A percentile compares a stretch with the other conserved stretches of the same genome.
phyloP scores from a whole-genome alignment of 2,113 vertebrate genomes.

The Mormyrus lacerda region DNA sequence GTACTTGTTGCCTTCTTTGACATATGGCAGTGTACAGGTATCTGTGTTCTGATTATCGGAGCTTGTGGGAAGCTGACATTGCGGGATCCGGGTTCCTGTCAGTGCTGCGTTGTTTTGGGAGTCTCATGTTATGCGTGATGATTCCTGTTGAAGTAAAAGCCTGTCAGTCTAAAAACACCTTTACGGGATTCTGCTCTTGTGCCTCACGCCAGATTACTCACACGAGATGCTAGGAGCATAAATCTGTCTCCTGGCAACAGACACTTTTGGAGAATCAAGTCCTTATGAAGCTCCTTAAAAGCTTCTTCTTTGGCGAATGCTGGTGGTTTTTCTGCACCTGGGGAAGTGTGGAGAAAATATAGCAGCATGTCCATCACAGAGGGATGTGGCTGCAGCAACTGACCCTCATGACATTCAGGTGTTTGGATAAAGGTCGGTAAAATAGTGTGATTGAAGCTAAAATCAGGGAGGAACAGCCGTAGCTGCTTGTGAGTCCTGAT shows the following conservation, averaged over 20 bases:
- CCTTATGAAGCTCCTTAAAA: neutral
- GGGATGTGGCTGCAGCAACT: neutral
- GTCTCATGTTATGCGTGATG: neutral
- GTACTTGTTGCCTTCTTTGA: neutral
- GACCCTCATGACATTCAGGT: neutral
- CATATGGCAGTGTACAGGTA: neutral
- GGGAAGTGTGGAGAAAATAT: neutral
- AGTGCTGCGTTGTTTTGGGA: neutral
- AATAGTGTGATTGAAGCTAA: neutral
- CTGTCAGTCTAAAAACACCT: neutral
- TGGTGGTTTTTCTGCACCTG: neutral
- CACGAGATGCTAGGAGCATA: neutral
- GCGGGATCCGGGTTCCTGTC: neutral
- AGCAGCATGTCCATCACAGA: neutral
- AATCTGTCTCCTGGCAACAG: constrained; percentile 8
- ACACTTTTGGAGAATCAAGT: neutral
- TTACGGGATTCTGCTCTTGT: neutral
- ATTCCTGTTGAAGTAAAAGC: neutral
- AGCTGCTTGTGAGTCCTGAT: neutral
- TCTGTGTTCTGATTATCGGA: neutral
- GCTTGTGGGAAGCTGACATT: neutral
- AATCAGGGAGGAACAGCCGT: neutral
- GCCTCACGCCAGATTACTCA: neutral
- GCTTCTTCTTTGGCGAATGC: neutral
- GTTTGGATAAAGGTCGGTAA: neutral